Evolutionary conservation across 2,797 vertebrate genomes (phyloP).

Genomic region (Threskiornis aethiopicus): DNA sequence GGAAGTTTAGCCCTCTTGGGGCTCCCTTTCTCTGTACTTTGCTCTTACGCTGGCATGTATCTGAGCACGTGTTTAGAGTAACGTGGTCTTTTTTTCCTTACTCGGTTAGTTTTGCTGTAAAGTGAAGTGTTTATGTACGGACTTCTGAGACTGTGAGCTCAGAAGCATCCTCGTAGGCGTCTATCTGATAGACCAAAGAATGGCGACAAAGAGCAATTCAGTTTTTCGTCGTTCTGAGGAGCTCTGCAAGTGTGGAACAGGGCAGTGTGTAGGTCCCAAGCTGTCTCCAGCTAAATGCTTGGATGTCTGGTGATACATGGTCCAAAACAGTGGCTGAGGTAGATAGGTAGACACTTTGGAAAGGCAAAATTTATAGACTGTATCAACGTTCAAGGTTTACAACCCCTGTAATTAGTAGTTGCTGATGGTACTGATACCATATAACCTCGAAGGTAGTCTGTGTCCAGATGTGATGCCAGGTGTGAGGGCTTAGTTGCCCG

Average conservation of each 20-base stretch:
- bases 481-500: neutral
- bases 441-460: neutral
- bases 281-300: neutral
- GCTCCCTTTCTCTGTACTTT: neutral
- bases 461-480: neutral
- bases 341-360: neutral
- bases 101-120: neutral
- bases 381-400: neutral
- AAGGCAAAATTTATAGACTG: neutral
- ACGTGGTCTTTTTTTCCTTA: neutral
- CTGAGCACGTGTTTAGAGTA: neutral
- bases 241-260: neutral
- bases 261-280: neutral
- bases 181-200: neutral
- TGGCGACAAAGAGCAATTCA: neutral
- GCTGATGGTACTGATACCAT: neutral
- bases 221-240: neutral
- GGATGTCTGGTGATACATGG: neutral
- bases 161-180: neutral
- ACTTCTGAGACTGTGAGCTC: neutral
- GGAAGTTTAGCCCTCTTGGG: neutral
- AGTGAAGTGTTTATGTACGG: neutral
- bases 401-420: neutral
- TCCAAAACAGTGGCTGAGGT: neutral
- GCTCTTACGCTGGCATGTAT: fast-evolving